Evolutionary conservation across 2,888 invertebrate species (phyloP).

Genomic region (Phaedon cochleariae): DNA sequence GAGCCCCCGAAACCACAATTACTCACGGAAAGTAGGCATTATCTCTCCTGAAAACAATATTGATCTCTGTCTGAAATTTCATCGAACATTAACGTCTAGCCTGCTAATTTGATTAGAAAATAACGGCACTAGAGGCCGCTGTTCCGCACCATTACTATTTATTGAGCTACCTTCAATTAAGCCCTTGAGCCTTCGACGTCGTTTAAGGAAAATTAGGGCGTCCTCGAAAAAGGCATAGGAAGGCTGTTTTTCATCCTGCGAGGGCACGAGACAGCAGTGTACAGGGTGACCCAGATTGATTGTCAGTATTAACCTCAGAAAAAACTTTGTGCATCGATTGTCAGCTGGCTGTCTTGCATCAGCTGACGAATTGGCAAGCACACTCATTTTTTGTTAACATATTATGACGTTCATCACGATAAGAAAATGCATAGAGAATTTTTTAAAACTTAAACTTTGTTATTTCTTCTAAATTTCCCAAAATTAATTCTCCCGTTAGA

Average conservation of each 20-base stretch:
- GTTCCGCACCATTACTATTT: slow-evolving; percentile 53
- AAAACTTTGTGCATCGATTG: too few relatives aligned
- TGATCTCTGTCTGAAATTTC: slow-evolving; percentile 47
- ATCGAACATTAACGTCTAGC: slow-evolving; percentile 47
- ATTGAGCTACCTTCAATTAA: slow-evolving; percentile 55
- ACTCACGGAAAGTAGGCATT: slow-evolving; percentile 1
- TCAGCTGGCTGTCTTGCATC: too few relatives aligned
- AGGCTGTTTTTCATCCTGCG: slow-evolving; percentile 34
- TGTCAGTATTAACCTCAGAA: too few relatives aligned
- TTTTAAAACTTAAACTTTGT: too few relatives aligned
- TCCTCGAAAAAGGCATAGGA: slow-evolving; percentile 42
- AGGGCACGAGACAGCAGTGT: slow-evolving; percentile 10
- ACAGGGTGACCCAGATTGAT: background rate
- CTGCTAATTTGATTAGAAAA: slow-evolving; percentile 55
- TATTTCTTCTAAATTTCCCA: too few relatives aligned
- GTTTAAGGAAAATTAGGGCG: slow-evolving; percentile 45
- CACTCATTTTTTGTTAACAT: too few relatives aligned
- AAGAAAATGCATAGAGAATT: too few relatives aligned
- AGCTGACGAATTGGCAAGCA: too few relatives aligned
- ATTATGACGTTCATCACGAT: too few relatives aligned
- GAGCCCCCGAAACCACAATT: too few relatives aligned
- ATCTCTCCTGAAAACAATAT: slow-evolving; percentile 29
- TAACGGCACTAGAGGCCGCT: slow-evolving; percentile 51
- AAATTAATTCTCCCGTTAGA: too few relatives aligned
- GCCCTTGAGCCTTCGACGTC: slow-evolving; percentile 48